Percentiles rank a stretch among this genome's conserved stretches.
Evolutionary conservation across 2,113 vertebrate species (phyloP).

Genomic region (Corythaixoides concolor): DNA sequence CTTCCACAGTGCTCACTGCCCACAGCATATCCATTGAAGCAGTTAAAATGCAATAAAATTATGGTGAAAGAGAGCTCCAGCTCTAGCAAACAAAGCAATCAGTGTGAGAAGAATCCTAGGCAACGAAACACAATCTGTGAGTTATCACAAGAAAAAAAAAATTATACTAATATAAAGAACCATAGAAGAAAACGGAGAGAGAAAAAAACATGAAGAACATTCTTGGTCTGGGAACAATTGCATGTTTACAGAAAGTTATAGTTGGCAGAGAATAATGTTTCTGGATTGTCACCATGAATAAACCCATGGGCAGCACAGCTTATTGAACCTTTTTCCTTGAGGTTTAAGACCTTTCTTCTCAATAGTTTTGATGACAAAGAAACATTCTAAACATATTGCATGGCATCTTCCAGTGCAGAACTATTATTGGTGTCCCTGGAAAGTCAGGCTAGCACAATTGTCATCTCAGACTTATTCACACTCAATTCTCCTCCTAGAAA

Average conservation of each 20-base stretch:
- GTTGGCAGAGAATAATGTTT: neutral
- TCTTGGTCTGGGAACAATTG: neutral
- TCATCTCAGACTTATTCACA: neutral
- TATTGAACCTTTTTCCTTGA: neutral
- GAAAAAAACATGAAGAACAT: neutral
- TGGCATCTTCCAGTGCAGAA: neutral
- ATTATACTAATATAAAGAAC: neutral
- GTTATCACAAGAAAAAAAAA: neutral
- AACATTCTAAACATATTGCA: neutral
- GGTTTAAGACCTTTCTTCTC: neutral
- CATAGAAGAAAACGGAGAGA: neutral
- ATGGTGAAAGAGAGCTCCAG: neutral
- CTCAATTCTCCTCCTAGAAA: neutral
- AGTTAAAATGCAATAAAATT: constrained; percentile 58
- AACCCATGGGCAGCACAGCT: neutral
- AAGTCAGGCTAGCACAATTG: neutral
- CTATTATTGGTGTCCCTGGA: neutral
- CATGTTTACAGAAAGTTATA: neutral
- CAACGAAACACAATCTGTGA: neutral
- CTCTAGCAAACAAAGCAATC: neutral
- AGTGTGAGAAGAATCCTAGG: neutral
- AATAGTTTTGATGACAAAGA: neutral
- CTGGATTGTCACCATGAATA: neutral
- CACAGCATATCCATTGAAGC: constrained; percentile 51
- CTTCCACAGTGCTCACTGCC: constrained; percentile 89